Percentiles rank a stretch among this genome's conserved stretches.
These are phyloP conservation scores for Pantherophis alleghaniensis DNA, from an alignment of 2,797 vertebrate species.

Conservation along the genomic window DNA sequence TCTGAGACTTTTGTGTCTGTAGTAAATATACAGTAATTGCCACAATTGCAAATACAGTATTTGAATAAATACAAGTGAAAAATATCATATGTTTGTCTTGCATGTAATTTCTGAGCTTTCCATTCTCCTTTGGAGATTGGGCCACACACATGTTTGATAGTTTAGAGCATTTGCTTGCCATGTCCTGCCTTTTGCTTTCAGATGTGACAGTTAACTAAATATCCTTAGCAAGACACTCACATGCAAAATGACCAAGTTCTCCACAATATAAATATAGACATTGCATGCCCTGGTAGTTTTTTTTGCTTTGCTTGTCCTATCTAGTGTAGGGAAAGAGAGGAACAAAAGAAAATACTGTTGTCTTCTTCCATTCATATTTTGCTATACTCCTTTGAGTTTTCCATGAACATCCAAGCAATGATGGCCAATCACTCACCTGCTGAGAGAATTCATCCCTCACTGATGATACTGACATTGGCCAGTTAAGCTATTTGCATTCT, in stretches of 20 bases:
- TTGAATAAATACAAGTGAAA: not conserved
- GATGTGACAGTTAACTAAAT: not conserved
- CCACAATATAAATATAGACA: not conserved
- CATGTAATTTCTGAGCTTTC: not conserved
- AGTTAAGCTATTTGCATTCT: not conserved
- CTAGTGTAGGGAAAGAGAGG: not conserved
- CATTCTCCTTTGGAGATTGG: not conserved
- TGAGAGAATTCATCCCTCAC: not conserved
- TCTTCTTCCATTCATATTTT: not conserved
- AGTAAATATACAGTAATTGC: not conserved
- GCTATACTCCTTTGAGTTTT: not conserved
- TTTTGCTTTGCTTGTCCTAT: not conserved
- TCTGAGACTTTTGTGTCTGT: not conserved
- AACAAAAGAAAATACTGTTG: not conserved
- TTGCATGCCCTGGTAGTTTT: not conserved
- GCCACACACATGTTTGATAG: not conserved
- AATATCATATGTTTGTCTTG: not conserved
- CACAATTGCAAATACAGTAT: not conserved
- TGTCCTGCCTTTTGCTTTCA: not conserved
- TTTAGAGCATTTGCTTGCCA: not conserved
- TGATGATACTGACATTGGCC: not conserved
- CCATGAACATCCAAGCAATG: not conserved
- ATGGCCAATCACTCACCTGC: not conserved
- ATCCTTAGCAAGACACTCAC: not conserved
- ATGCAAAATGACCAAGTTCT: not conserved